phyloP scores from a whole-genome alignment of 2,797 vertebrate genomes.

The Ceyx erithaca region DNA sequence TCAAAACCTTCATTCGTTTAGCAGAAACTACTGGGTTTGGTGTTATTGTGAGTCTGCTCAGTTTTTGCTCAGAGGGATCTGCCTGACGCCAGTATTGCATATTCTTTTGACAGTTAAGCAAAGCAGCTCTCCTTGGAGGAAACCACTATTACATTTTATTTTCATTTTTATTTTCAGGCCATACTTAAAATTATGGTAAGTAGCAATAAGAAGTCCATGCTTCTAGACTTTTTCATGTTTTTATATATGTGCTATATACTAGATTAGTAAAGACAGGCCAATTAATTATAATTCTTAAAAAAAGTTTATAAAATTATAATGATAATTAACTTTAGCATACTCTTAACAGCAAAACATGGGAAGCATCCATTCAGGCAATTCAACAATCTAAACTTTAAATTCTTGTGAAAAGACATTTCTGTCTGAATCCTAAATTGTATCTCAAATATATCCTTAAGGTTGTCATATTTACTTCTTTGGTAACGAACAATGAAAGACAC shows the following conservation, averaged over 20 bases:
- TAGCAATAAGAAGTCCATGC: neutral
- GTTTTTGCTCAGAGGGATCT: neutral
- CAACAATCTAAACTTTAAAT: neutral
- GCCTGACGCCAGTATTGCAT: neutral
- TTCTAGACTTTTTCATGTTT: neutral
- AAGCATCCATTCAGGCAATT: neutral
- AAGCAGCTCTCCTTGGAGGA: neutral
- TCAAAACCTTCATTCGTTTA: constrained; percentile 22
- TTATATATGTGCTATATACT: neutral
- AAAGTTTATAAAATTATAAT: neutral
- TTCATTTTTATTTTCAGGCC: neutral
- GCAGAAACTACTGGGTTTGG: constrained; percentile 10
- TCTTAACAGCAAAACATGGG: neutral
- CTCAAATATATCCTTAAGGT: neutral
- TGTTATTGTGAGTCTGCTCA: neutral
- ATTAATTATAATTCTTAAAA: neutral
- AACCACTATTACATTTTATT: neutral
- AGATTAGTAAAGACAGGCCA: neutral
- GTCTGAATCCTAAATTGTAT: neutral
- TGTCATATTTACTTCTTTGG: neutral
- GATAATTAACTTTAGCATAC: neutral
- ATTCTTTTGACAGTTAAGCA: constrained; percentile 5
- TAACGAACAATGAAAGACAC: neutral
- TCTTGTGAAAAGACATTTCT: neutral
- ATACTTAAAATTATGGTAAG: neutral